These are phyloP conservation scores for Megathymus violae DNA, from an alignment of 1,140 invertebrate genomes.

Conservation along the genomic window DNA sequence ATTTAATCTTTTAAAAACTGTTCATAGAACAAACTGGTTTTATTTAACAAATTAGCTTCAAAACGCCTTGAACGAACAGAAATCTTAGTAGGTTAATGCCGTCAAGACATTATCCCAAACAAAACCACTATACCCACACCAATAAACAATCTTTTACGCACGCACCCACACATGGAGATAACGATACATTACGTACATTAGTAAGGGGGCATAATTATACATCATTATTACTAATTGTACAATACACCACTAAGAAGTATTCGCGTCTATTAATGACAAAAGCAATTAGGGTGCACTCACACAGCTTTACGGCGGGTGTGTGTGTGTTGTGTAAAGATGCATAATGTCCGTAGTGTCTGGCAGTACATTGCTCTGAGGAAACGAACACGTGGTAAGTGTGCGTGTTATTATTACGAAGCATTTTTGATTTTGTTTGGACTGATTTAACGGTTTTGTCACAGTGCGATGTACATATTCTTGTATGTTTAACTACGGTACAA, in stretches of 20 bases:
- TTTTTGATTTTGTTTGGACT: not conserved
- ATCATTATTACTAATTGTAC: conserved; percentile 82
- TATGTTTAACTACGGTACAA: too few species aligned
- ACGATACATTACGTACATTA: conserved; percentile 54
- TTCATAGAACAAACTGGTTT: too few species aligned
- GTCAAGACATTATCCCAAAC: conserved; percentile 18
- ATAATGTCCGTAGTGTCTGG: conserved; percentile 35
- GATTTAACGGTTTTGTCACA: conserved; percentile 13
- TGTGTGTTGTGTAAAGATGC: conserved; percentile 41
- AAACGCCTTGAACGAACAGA: conserved; percentile 3
- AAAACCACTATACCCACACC: conserved; percentile 19
- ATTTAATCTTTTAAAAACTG: too few species aligned
- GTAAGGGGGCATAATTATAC: conserved; percentile 71
- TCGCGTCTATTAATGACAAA: conserved; percentile 82
- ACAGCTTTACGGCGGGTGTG: conserved; percentile 42
- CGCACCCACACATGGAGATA: conserved; percentile 43
- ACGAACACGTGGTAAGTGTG: conserved; percentile 6
- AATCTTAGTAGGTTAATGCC: conserved; percentile 20
- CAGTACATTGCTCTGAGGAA: conserved; percentile 40
- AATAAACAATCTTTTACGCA: conserved; percentile 18
- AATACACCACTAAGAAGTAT: conserved; percentile 79
- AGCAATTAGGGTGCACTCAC: conserved; percentile 78
- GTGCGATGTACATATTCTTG: too few species aligned
- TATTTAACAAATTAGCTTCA: not conserved
- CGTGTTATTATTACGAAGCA: not conserved